Percentiles rank a stretch among this genome's conserved stretches.
Evolutionary conservation across 2,888 invertebrate species (phyloP).

Genomic region (Crocallis elinguaria): DNA sequence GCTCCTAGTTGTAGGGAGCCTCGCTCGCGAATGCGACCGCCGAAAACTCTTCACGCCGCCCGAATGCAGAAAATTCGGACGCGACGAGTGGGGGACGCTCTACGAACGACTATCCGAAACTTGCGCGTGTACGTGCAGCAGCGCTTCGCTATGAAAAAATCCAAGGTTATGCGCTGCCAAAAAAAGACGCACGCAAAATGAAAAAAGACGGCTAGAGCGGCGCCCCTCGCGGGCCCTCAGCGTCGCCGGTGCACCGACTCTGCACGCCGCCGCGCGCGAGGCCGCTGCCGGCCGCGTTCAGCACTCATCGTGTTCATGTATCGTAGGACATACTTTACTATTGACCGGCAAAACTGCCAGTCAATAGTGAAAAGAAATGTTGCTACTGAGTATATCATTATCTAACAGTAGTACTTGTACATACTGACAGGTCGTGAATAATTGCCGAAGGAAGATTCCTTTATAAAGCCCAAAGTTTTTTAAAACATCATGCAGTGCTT

Average conservation of each 20-base stretch:
- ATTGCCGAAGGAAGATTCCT: no score
- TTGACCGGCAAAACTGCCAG: conserved; percentile 2
- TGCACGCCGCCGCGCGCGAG: conserved; percentile 64
- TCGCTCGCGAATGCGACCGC: conserved; percentile 82
- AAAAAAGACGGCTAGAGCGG: conserved; percentile 80
- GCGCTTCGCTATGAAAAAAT: conserved; percentile 82
- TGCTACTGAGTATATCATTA: background rate
- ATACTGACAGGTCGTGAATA: background rate
- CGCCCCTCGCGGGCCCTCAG: conserved; percentile 74
- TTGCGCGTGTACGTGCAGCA: conserved; percentile 83
- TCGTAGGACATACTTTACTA: conserved; percentile 34
- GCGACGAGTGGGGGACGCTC: conserved; percentile 82
- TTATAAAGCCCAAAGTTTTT: no score
- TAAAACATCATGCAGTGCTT: no score
- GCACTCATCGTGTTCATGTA: conserved; percentile 31
- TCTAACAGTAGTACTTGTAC: background rate
- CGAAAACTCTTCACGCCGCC: conserved; percentile 80
- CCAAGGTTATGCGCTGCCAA: conserved; percentile 85
- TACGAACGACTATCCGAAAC: conserved; percentile 82
- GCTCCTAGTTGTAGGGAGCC: conserved; percentile 78
- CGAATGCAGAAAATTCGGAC: conserved; percentile 84
- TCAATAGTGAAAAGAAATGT: conserved; percentile 4
- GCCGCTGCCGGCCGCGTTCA: conserved; percentile 51
- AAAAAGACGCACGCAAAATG: conserved; percentile 84
- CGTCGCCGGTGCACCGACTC: conserved; percentile 63